Percentiles rank a stretch among this genome's conserved stretches.
Conservation (phyloP, 2,113 vertebrate genomes). For the Recurvirostra avosetta region DNA sequence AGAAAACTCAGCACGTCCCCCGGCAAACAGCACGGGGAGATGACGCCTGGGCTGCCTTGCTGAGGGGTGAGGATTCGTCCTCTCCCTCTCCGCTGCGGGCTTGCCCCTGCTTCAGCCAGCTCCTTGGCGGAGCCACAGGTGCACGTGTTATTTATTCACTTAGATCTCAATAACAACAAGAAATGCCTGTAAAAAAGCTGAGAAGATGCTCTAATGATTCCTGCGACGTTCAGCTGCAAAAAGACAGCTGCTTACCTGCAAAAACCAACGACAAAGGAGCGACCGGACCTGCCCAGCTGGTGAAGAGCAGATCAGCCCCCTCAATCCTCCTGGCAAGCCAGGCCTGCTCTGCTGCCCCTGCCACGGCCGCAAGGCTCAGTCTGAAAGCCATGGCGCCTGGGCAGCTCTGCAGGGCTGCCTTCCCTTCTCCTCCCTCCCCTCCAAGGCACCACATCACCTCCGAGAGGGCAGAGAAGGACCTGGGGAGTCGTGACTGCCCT, state of each 20-base stretch:
- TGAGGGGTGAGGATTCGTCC: not conserved
- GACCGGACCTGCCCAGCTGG: not conserved
- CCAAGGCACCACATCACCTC: not conserved
- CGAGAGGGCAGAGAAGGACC: not conserved
- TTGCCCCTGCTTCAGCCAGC: not conserved
- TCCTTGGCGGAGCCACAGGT: not conserved
- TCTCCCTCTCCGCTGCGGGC: not conserved
- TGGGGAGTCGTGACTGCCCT: not conserved
- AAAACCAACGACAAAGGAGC: not conserved
- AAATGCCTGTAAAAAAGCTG: not conserved
- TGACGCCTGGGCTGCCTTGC: too few species aligned
- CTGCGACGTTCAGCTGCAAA: not conserved
- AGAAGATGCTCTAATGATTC: not conserved
- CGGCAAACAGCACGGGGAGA: not conserved
- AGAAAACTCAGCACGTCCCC: not conserved
- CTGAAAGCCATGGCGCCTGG: not conserved
- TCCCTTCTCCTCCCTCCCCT: not conserved
- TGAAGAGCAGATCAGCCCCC: not conserved
- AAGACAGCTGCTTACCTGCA: not conserved
- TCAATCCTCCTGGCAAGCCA: not conserved
- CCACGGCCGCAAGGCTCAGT: not conserved
- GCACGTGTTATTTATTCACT: not conserved
- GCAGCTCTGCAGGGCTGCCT: not conserved
- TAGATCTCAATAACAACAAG: not conserved
- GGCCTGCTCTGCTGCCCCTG: not conserved